Evolutionary conservation across 2,113 vertebrate genomes (phyloP).

Genomic region (Platysternon megacephalum): DNA sequence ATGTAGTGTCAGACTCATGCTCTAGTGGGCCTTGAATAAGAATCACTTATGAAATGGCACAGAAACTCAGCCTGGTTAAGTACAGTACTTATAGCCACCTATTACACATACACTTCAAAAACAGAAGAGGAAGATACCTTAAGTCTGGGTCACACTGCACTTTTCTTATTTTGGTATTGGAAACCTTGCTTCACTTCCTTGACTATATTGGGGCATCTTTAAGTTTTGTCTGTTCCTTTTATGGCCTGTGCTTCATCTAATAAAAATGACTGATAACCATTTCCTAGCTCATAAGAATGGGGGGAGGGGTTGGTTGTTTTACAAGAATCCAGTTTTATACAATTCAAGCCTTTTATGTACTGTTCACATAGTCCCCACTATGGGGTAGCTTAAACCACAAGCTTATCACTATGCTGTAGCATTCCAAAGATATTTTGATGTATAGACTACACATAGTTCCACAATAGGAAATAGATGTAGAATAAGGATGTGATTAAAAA

Average conservation of each 20-base stretch:
- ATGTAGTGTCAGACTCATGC: rapidly evolving
- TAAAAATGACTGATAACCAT: not conserved
- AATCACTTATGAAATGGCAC: not conserved
- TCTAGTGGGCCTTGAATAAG: not conserved
- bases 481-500: not conserved
- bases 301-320: not conserved
- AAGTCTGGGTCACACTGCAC: not conserved
- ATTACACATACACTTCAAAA: not conserved
- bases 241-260: not conserved
- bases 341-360: not conserved
- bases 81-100: not conserved
- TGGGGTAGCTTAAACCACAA: not conserved
- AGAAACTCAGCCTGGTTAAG: not conserved
- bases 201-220: not conserved
- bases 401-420: rapidly evolving
- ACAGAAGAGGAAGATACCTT: not conserved
- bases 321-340: not conserved
- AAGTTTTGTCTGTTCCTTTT: not conserved
- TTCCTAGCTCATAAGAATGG: rapidly evolving
- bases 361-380: not conserved
- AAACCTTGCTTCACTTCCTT: not conserved
- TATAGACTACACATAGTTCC: not conserved
- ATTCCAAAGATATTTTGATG: not conserved
- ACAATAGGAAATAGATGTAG: not conserved
- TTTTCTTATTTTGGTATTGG: not conserved